These are phyloP conservation scores for Hemicrepidius hirtus DNA, from an alignment of 2,888 invertebrate genomes.

Conservation along the genomic window DNA sequence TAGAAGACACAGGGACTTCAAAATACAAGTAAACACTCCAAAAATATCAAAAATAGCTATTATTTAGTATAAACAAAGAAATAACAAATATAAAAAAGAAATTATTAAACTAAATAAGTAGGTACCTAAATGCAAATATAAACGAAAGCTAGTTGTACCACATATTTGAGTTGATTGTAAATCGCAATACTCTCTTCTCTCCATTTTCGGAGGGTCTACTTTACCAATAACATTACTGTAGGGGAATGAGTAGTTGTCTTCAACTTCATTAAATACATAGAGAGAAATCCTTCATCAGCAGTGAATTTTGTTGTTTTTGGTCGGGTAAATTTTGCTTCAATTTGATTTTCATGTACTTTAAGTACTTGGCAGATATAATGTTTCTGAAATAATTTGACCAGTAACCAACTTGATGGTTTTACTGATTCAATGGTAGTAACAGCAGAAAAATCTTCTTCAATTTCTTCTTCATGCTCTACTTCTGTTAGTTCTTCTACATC, in stretches of 20 bases:
- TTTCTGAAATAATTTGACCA: conserved; percentile 12
- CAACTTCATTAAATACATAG: conserved; percentile 16
- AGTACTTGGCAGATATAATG: conserved; percentile 13
- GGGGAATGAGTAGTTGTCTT: conserved; percentile 14
- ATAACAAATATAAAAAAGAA: not conserved
- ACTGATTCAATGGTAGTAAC: conserved; percentile 11
- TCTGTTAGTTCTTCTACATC: conserved; percentile 9
- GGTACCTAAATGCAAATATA: conserved; percentile 9
- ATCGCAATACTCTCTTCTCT: conserved; percentile 12
- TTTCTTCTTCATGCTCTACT: not conserved
- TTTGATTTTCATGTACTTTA: conserved; percentile 8
- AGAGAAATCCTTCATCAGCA: conserved; percentile 9
- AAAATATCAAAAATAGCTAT: conserved; percentile 9
- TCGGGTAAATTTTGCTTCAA: conserved; percentile 18
- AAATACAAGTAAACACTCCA: conserved; percentile 12
- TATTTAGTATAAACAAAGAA: conserved; percentile 13
- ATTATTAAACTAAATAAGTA: conserved; percentile 21
- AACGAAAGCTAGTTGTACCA: not conserved
- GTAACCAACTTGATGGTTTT: conserved; percentile 1
- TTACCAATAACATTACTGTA: conserved; percentile 8
- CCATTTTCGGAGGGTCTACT: conserved; percentile 8
- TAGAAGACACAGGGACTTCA: conserved; percentile 1
- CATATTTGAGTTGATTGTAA: conserved; percentile 13
- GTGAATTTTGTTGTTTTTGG: conserved; percentile 8
- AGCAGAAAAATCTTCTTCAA: conserved; percentile 1